A percentile compares a stretch with the other conserved stretches of the same genome.
phyloP scores from a whole-genome alignment of 1,140 invertebrate species.

The Batillaria attramentaria region DNA sequence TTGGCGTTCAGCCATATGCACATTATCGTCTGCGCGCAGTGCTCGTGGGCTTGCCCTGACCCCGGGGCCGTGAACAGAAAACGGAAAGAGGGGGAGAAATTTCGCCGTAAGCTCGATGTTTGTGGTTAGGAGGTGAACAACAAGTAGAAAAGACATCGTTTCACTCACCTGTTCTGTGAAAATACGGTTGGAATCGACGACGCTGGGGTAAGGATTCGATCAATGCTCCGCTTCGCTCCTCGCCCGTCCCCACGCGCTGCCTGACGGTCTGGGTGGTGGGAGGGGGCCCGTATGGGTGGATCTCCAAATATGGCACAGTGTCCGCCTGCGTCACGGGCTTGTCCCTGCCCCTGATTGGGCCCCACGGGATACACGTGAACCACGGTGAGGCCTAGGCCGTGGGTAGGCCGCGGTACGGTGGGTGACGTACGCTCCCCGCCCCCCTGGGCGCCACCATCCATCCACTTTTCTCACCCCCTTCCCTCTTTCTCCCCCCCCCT shows the following conservation, averaged over 20 bases:
- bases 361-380: constrained; percentile 9
- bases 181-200: no score
- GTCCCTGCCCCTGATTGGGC: constrained; percentile 17
- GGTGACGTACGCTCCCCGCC: background rate
- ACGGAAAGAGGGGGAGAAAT: background rate
- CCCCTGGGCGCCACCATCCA: background rate
- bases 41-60: constrained; percentile 8
- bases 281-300: background rate
- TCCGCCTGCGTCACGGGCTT: constrained; percentile 9
- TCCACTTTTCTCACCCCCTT: background rate
- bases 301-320: constrained; percentile 13
- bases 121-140: no score
- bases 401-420: constrained; percentile 11
- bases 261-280: background rate
- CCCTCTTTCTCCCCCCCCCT: background rate
- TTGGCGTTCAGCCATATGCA: background rate
- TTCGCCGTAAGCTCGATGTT: no score
- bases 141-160: no score
- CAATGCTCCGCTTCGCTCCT: no score
- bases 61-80: background rate
- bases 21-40: background rate
- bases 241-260: background rate
- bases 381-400: background rate
- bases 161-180: no score
- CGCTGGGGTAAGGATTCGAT: no score